These are phyloP conservation scores for Lagopus muta DNA, from an alignment of 2,113 vertebrate genomes.

Conservation along the genomic window DNA sequence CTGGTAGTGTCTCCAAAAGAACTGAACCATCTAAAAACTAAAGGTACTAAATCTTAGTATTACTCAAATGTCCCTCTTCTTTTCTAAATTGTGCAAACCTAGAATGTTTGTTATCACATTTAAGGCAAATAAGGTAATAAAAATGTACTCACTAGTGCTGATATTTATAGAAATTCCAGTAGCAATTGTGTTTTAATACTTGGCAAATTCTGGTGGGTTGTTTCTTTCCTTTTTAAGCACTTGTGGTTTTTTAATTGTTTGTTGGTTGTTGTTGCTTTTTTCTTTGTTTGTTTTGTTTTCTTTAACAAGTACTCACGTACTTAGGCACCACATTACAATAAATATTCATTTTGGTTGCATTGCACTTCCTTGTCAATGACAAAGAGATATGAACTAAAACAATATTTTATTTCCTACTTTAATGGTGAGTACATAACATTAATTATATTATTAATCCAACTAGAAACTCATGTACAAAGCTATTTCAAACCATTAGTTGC, in stretches of 20 bases:
- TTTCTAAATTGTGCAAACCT: neutral
- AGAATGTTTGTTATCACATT: neutral
- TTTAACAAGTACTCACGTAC: neutral
- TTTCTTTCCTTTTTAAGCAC: neutral
- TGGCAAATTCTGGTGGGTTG: neutral
- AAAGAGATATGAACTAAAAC: conserved; percentile 75
- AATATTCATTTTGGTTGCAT: conserved; percentile 64
- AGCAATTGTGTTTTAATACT: neutral
- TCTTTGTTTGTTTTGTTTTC: neutral
- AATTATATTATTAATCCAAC: conserved; percentile 80
- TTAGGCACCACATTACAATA: neutral
- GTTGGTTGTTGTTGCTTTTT: neutral
- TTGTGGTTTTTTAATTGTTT: neutral
- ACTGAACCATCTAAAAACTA: neutral
- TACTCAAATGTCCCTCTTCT: neutral
- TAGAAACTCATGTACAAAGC: conserved; percentile 76
- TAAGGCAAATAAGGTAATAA: neutral
- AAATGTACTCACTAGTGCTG: neutral
- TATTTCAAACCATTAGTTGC: conserved; percentile 75
- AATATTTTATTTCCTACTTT: conserved; percentile 78
- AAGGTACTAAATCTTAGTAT: neutral
- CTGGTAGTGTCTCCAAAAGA: neutral
- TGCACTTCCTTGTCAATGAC: conserved; percentile 47
- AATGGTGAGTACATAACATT: conserved; percentile 73
- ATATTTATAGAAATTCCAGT: neutral